phyloP scores from a whole-genome alignment of 2,888 invertebrate genomes.

The Napeogenes inachia region DNA sequence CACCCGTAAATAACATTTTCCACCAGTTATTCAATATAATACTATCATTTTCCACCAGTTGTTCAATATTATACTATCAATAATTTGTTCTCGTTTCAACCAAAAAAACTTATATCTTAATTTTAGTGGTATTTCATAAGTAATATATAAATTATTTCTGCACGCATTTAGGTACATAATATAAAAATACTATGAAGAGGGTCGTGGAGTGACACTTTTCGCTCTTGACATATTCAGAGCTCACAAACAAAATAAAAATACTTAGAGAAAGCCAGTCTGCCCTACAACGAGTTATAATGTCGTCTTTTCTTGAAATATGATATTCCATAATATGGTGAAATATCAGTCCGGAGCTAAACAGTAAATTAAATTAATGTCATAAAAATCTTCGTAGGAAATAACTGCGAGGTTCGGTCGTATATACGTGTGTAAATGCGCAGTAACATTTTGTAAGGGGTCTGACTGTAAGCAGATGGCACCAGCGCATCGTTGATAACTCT shows the following conservation, averaged over 20 bases:
- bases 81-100: too few species aligned
- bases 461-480: too few species aligned
- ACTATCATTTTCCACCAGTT: too few species aligned
- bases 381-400: constrained; percentile 69
- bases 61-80: too few species aligned
- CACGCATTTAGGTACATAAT: too few species aligned
- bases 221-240: constrained; percentile 10
- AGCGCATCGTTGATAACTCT: too few species aligned
- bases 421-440: constrained; percentile 74
- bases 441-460: constrained; percentile 53
- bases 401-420: constrained; percentile 50
- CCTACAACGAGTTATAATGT: not conserved
- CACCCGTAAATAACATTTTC: too few species aligned
- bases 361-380: constrained; percentile 72
- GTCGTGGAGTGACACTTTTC: constrained; percentile 15
- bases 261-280: constrained; percentile 1
- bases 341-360: constrained; percentile 58
- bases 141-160: too few species aligned
- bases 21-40: too few species aligned
- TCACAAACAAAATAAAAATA: not conserved
- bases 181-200: constrained; percentile 14
- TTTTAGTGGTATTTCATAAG: too few species aligned
- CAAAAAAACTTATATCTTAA: too few species aligned
- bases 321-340: constrained; percentile 43
- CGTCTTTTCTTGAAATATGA: not conserved